Base-by-base conservation (phyloP, 2,797 vertebrate species). In the Prionace glauca region DNA sequence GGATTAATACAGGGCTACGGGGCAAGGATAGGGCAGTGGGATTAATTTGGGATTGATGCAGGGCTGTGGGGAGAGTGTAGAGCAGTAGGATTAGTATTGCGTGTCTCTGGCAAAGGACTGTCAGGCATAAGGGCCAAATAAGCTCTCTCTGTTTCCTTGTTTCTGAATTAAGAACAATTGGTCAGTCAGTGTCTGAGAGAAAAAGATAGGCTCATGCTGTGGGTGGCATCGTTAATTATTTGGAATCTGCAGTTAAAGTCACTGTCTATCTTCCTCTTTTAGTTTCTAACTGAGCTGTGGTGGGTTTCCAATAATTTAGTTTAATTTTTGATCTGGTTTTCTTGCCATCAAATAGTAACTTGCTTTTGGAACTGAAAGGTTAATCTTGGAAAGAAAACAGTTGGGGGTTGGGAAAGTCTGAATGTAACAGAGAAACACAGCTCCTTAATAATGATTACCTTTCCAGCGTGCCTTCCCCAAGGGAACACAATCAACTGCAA, bases 401-500 rank as follows among this genome's bases (percentile, higher is more conserved):
- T 92, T 41, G 65, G 88, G 88, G 18, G 90, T 11, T 69, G 90
- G 90, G 90, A 20, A 22, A 65, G 4, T 67, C 62, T 92, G 62
- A 24, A 36, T 7, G 20, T 92, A 69, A 18, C 11, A 22, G 90
- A 69, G 90, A 92, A 62, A 69, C 10, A 3, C 18, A 69, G 94
- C 77, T 77, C 94, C 77, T 79, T 74, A 77, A 95, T 56, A 95
- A 77, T 24, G 45, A 95, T 79, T 56, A 74, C 94, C 36, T 74
- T 84, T 79, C 77, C 71, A 71, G n/a, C n/a, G 22, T 22, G 26
- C 16, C 26, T n/a, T 97, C 96, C 98, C 98, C 97, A 97, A 95
- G 97, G 97, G 96, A 96, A 96, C 95, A 96, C 98, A 98, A 98
- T 97, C 98, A 98, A 97, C 97, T 98, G 97, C 96, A 97, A 97